Conservation (phyloP, 2,888 invertebrate genomes). For the Aricia artaxerxes region DNA sequence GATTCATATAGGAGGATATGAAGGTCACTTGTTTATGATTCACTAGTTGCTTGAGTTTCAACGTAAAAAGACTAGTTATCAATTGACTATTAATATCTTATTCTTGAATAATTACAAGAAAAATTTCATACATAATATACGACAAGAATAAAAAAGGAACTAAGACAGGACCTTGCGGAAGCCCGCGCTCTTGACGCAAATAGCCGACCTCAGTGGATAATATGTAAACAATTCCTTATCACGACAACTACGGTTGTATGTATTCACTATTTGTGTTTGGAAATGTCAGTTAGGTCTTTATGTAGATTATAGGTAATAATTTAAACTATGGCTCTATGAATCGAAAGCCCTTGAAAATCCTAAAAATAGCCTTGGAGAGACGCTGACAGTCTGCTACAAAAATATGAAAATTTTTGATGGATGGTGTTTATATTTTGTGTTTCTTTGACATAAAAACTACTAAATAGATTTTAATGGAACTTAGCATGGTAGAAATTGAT, state of each 20-base stretch:
- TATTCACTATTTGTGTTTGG: background rate
- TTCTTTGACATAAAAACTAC: background rate
- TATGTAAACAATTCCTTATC: conserved; percentile 27
- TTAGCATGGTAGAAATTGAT: background rate
- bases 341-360: background rate
- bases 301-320: background rate
- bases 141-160: conserved; percentile 14
- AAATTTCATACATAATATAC: background rate
- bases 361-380: background rate
- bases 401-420: too few species aligned
- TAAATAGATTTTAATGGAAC: background rate
- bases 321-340: background rate
- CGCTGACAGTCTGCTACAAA: background rate
- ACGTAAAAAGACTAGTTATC: too few species aligned
- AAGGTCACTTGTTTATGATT: background rate
- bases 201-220: conserved; percentile 21
- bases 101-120: too few species aligned
- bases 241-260: background rate
- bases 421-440: background rate
- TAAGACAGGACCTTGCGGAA: conserved; percentile 19
- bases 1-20: background rate
- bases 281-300: background rate
- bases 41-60: background rate
- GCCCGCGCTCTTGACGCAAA: conserved; percentile 24
- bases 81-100: too few species aligned